Base-by-base conservation (phyloP, 2,797 vertebrate species). In the Xiphorhynchus erythropygius region DNA sequence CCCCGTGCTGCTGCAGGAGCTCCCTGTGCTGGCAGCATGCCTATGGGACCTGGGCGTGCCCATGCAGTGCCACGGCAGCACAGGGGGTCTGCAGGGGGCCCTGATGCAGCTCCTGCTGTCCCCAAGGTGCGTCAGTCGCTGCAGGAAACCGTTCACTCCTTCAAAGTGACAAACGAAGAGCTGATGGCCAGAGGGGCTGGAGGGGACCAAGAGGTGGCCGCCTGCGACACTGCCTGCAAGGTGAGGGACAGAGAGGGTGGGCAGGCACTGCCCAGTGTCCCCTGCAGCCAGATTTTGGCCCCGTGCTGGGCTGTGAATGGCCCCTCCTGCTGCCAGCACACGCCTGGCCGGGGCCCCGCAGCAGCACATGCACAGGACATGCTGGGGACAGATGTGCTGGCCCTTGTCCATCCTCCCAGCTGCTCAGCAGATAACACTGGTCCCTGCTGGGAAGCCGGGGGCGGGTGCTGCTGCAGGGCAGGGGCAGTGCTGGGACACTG, bases 81-180 rank as follows among this genome's bases (percentile, higher is more conserved):
- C 44, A 2, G 78, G 7, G 10, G 30, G 1, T 37, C 32, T 4
- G 2, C 10, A 7, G 5, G 24, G 10, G 6, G 7, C 28, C 1
- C 4, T 53, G 42, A 87, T 14, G 0, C 33, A 3, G 63, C 68
- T 23, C n/a, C 25, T 5, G 7, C 74, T 70, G 8, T 78, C 62
- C 89, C 78, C 70, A 5, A 99, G 99, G 96, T 98, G 57, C 97
- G 95, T 18, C 99, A 98, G 81, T 98, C 98, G 18, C 98, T 99
- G 63, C 98, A 98, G 97, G 99, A 99, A 95, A 99, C 98, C 0
- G 97, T 99, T 86, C 98, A 98, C 95, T 99, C 99, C 2, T 99
- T 99, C 97, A 97, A 94, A 92, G 98, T 99, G 52, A 99, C 99
- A 7, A 99, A 99, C 1, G 99, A 99, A n/a, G 99, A 99, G 94